Conservation (phyloP, 2,888 invertebrate species). For the Panopea generosa region DNA sequence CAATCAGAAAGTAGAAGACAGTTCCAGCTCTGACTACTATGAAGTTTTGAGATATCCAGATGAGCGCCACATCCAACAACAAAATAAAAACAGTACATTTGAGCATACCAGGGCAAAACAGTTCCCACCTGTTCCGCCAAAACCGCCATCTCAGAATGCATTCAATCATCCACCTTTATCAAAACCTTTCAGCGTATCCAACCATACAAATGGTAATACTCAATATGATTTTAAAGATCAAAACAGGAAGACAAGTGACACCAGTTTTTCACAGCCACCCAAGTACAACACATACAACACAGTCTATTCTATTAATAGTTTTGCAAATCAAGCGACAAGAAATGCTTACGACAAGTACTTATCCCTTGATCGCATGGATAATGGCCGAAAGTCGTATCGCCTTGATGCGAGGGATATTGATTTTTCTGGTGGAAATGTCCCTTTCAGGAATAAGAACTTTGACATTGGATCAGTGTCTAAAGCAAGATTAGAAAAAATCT, state of each 20-base stretch:
- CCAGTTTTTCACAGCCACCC: constrained; percentile 10
- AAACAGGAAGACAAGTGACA: constrained; percentile 1
- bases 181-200: constrained; percentile 11
- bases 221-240: background rate
- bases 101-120: background rate
- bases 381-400: constrained; percentile 1
- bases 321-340: constrained; percentile 33
- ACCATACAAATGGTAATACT: no score
- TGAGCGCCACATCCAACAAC: background rate
- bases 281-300: constrained; percentile 60
- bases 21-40: constrained; percentile 54
- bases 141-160: constrained; percentile 47
- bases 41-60: constrained; percentile 47
- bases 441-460: constrained; percentile 6
- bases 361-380: constrained; percentile 20
- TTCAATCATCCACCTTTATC: constrained; percentile 58
- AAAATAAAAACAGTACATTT: background rate
- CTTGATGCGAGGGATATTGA: constrained; percentile 30
- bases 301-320: constrained; percentile 38
- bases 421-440: constrained; percentile 24
- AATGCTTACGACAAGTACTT: constrained; percentile 38
- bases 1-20: constrained; percentile 47
- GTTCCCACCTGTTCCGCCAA: constrained; percentile 40
- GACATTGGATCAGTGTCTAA: constrained; percentile 9
- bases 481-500: constrained; percentile 9